phyloP scores from a whole-genome alignment of 1,140 invertebrate species.

The Drosophila pseudoobscura region DNA sequence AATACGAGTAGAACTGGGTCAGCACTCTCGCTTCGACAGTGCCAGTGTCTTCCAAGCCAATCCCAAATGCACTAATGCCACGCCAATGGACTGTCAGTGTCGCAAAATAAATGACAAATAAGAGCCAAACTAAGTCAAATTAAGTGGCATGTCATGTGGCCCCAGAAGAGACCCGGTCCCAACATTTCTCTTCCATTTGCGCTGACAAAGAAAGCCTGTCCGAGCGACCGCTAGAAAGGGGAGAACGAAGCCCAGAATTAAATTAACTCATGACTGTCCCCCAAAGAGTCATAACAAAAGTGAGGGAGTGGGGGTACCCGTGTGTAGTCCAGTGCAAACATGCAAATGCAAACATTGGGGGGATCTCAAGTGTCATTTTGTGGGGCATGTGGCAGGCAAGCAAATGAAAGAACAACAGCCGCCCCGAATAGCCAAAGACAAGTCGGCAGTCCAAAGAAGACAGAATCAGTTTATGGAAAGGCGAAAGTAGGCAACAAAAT shows the following conservation, averaged over 20 bases:
- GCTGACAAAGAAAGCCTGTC: conserved; percentile 32
- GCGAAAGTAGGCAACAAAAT: too few species aligned
- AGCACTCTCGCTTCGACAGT: background rate
- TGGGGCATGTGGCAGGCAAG: conserved; percentile 36
- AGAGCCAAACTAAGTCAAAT: conserved; percentile 25
- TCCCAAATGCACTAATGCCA: conserved; percentile 22
- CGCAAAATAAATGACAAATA: conserved; percentile 33
- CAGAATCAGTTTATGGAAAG: background rate
- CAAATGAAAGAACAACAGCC: conserved; percentile 72
- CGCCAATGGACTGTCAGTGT: conserved; percentile 42
- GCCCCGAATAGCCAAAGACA: conserved; percentile 63
- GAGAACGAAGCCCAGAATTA: conserved; percentile 60
- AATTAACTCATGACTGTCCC: conserved; percentile 65
- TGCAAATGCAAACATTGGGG: conserved; percentile 63
- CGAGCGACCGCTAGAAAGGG: conserved; percentile 24
- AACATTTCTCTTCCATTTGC: conserved; percentile 62
- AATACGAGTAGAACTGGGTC: conserved; percentile 12
- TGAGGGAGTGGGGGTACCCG: conserved; percentile 14
- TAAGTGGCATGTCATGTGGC: conserved; percentile 44
- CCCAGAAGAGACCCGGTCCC: conserved; percentile 15
- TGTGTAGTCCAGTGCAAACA: conserved; percentile 52
- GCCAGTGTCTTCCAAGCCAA: background rate
- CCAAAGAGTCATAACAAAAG: conserved; percentile 69
- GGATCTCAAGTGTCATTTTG: conserved; percentile 59
- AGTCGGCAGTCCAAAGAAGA: conserved; percentile 29